phyloP scores from a whole-genome alignment of 1,140 invertebrate species.

The Palaemon carinicauda region DNA sequence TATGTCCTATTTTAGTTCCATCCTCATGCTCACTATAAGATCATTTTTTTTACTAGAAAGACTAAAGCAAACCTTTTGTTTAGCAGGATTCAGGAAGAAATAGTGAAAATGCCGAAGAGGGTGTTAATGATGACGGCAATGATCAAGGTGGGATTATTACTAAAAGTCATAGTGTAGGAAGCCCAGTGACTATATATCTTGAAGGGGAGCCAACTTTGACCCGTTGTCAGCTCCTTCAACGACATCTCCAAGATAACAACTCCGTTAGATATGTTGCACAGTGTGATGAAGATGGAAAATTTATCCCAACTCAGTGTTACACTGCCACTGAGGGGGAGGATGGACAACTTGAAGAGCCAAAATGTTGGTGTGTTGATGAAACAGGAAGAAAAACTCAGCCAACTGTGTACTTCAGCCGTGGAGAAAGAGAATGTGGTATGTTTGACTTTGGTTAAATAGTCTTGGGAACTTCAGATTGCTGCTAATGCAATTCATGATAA shows the following conservation, averaged over 20 bases:
- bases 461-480: background rate
- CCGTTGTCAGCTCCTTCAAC: conserved; percentile 50
- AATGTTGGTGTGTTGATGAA: conserved; percentile 87
- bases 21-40: no score
- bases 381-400: conserved; percentile 79
- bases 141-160: background rate
- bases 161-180: background rate
- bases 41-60: no score
- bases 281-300: conserved; percentile 74
- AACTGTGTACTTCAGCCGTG: conserved; percentile 73
- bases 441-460: conserved; percentile 48
- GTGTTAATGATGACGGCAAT: background rate
- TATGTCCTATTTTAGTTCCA: no score
- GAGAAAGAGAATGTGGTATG: conserved; percentile 71
- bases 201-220: conserved; percentile 56
- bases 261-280: conserved; percentile 67
- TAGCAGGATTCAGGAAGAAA: no score
- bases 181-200: conserved; percentile 52
- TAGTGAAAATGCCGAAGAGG: background rate
- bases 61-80: no score
- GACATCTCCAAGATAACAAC: conserved; percentile 40
- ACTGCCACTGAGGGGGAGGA: conserved; percentile 60
- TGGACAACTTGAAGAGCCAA: conserved; percentile 23
- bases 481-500: no score
- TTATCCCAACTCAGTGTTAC: conserved; percentile 78